phyloP scores from a whole-genome alignment of 2,888 invertebrate genomes.

The Masnerella sp. region DNA sequence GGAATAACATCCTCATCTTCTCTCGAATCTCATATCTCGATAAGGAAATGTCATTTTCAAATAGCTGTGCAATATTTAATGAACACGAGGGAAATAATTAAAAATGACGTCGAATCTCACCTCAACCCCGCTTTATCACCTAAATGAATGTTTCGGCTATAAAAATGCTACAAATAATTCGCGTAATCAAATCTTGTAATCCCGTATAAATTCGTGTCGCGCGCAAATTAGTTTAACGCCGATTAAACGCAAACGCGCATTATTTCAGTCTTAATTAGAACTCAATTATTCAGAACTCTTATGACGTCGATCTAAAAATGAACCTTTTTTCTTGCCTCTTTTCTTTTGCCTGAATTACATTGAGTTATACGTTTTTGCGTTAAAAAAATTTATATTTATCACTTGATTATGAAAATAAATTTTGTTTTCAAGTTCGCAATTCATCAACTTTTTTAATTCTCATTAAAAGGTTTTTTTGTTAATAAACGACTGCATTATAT shows the following conservation, averaged over 20 bases:
- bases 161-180: slow-evolving; percentile 5
- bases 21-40: not conserved
- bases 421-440: not conserved
- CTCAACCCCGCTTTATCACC: too few relatives aligned
- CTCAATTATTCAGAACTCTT: slow-evolving; percentile 21
- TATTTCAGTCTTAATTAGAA: slow-evolving; percentile 32
- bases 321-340: slow-evolving; percentile 3
- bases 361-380: too few relatives aligned
- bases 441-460: too few relatives aligned
- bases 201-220: slow-evolving; percentile 3
- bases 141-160: too few relatives aligned
- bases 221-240: slow-evolving; percentile 23
- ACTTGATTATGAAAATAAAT: too few relatives aligned
- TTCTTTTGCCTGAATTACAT: not conserved
- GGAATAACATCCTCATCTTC: not conserved
- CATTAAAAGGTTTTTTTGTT: too few relatives aligned
- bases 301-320: slow-evolving; percentile 27
- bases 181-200: slow-evolving; percentile 13
- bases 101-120: too few relatives aligned
- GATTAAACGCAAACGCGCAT: slow-evolving; percentile 24
- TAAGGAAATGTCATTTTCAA: too few relatives aligned
- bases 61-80: too few relatives aligned
- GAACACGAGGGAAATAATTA: too few relatives aligned
- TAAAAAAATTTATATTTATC: too few relatives aligned
- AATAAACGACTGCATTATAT: not conserved